phyloP scores from a whole-genome alignment of 2,797 vertebrate genomes.

The Tympanoctomys barrerae region DNA sequence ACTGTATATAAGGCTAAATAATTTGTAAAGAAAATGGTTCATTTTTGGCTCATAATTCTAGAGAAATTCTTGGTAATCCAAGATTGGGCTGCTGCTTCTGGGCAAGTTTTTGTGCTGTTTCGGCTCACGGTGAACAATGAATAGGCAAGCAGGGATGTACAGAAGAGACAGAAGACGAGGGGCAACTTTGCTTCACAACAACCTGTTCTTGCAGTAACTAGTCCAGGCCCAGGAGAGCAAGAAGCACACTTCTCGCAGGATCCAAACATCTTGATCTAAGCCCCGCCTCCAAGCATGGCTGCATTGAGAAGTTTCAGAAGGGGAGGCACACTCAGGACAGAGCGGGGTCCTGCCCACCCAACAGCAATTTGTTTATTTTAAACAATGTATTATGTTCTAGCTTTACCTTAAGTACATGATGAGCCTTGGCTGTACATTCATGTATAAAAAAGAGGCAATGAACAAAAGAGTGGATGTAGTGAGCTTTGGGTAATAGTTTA shows the following conservation, averaged over 20 bases:
- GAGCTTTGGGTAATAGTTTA: neutral
- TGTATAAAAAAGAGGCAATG: constrained; percentile 7
- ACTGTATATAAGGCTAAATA: too few relatives aligned
- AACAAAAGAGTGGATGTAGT: neutral
- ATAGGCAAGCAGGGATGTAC: neutral
- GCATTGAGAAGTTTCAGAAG: neutral
- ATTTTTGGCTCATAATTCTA: neutral
- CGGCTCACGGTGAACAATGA: neutral
- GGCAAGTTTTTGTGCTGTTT: neutral
- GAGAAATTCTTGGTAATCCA: neutral
- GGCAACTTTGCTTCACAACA: neutral
- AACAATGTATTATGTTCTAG: neutral
- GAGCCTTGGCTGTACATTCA: neutral
- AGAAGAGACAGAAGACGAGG: neutral
- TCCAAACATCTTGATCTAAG: neutral
- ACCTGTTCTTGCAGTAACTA: neutral
- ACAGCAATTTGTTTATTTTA: neutral
- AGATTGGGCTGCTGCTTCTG: neutral
- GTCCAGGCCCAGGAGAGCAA: neutral
- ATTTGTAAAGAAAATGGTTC: neutral
- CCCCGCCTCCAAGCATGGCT: neutral
- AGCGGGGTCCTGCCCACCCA: neutral
- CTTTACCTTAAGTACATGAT: constrained; percentile 25
- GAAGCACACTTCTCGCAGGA: neutral
- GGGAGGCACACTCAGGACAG: neutral